Evolutionary conservation across 2,797 vertebrate species (phyloP), one percentile per base, ranked within the genome.

Genomic region (Pelodytes ibericus): DNA sequence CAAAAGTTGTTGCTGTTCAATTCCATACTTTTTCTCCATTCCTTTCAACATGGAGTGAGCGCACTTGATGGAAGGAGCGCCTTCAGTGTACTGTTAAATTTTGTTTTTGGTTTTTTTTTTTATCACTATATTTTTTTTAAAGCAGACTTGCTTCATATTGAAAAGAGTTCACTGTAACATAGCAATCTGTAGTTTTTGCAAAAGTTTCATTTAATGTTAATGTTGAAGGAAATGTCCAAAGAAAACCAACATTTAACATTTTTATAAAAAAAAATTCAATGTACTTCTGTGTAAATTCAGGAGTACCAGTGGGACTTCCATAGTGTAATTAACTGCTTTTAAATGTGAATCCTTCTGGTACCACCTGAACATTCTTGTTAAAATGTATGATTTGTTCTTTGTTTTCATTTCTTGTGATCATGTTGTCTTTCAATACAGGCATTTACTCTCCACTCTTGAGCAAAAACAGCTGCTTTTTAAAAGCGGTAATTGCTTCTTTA

Each of bases 401-500:
- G 89, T 92, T 93, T 92, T 93, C 91, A 90, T 93, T 90, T 88
- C 92, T 92, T 93, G 93, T 94, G 93, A 95, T 91, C 91, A 93
- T 95, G 94, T 95, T 95, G 93, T 95, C 92, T 95, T 93, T 95
- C 94, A 92, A 95, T 95, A 94, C 94, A 95, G 94, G 94, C 91
- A 88, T 94, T 94, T 94, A 91, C 92, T 93, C 92, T 91, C 91
- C 93, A 93, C 92, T 93, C 93, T 95, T 95, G 93, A 94, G 89
- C 93, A 95, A 93, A 75, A 95, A 92, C 92, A 92, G 93, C 94
- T 95, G 94, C 94, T 95, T 95, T 94, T 94, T 95, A 93, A 91
- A 92, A 95, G 94, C 93, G 93, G 94, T 95, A 95, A 95, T 95
- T 95, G 93, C 93, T 94, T 95, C 94, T 95, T 95, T 95, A 95